These are phyloP conservation scores for Enteromius trimaculatus DNA, from an alignment of 2,797 vertebrate species.

Conservation along the genomic window DNA sequence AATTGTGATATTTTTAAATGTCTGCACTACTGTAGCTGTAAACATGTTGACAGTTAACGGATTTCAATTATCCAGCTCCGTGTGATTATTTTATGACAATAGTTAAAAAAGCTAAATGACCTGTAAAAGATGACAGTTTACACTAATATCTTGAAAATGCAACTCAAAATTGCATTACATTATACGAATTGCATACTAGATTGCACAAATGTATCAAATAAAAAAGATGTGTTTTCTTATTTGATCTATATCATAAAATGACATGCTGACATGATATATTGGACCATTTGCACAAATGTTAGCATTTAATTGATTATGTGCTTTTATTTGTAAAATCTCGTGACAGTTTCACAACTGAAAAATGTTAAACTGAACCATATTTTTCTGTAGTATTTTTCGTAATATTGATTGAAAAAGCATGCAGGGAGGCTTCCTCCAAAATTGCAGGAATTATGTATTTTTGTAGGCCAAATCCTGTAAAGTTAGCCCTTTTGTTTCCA, in stretches of 20 bases:
- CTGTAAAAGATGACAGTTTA: conserved; percentile 8
- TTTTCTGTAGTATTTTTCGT: neutral
- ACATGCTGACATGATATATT: neutral
- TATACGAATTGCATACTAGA: neutral
- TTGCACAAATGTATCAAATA: neutral
- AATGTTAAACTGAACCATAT: neutral
- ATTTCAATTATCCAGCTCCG: conserved; percentile 10
- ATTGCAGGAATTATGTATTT: neutral
- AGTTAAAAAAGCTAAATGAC: conserved; percentile 14
- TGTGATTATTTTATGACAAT: neutral
- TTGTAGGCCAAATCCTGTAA: neutral
- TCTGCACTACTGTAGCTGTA: neutral
- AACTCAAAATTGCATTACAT: neutral
- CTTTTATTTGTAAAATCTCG: neutral
- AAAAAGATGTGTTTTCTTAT: neutral
- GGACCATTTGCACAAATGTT: neutral
- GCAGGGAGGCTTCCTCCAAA: neutral
- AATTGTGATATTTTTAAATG: neutral
- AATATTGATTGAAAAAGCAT: neutral
- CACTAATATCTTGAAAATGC: neutral
- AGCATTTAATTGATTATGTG: neutral
- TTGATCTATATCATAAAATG: neutral
- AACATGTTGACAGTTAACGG: conserved; percentile 9
- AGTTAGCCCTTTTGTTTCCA: neutral
- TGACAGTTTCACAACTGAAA: neutral